Conservation (phyloP, 2,888 invertebrate species). For the Ptychoptera contaminata region DNA sequence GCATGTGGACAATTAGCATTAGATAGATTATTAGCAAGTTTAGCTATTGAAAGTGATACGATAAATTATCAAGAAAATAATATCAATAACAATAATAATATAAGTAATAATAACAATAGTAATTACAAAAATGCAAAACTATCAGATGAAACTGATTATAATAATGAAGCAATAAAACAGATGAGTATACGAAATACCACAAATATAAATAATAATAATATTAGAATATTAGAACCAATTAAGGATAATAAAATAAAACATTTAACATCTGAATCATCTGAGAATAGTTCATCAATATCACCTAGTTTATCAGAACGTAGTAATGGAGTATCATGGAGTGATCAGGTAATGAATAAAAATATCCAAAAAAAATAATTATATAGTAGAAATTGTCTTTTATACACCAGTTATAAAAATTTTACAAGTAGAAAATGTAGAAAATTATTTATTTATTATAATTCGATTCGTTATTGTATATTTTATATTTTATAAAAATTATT, state of each 20-base stretch:
- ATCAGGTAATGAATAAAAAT: slow-evolving; percentile 14
- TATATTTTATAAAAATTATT: too few species aligned
- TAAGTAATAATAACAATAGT: slow-evolving; percentile 2
- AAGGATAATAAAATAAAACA: slow-evolving; percentile 7
- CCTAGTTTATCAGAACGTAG: slow-evolving; percentile 18
- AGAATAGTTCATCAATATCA: slow-evolving; percentile 17
- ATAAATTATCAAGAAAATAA: slow-evolving; percentile 11
- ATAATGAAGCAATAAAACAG: not conserved
- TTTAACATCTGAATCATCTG: slow-evolving; percentile 13
- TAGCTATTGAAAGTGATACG: slow-evolving; percentile 10
- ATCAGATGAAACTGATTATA: not conserved
- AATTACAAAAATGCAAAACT: slow-evolving; percentile 5
- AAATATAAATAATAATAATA: slow-evolving; percentile 3
- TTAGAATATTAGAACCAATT: slow-evolving; percentile 2
- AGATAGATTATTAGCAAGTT: slow-evolving; percentile 14
- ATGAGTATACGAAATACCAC: not conserved
- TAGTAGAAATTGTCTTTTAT: too few species aligned
- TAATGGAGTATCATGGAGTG: slow-evolving; percentile 15
- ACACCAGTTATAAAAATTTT: too few species aligned
- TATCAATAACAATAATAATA: slow-evolving; percentile 12
- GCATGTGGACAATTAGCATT: slow-evolving; percentile 13
- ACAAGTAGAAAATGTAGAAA: too few species aligned
- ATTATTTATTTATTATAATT: too few species aligned
- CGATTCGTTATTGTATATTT: too few species aligned
- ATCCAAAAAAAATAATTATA: too few species aligned